A percentile compares a stretch with the other conserved stretches of the same genome.
These are phyloP conservation scores for Verasper variegatus DNA, from an alignment of 2,113 vertebrate genomes.

Conservation along the genomic window DNA sequence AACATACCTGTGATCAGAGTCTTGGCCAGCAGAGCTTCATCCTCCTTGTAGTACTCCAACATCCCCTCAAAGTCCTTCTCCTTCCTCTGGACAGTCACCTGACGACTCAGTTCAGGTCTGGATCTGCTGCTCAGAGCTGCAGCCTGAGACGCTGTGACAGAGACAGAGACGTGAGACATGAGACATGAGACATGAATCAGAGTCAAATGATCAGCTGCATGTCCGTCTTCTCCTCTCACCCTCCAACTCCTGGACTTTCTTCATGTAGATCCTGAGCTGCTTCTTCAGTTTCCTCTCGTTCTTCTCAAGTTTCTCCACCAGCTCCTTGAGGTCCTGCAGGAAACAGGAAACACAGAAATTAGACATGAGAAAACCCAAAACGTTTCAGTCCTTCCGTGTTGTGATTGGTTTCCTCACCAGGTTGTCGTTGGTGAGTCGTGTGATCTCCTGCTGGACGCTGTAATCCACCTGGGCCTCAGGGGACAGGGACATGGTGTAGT, in stretches of 20 bases:
- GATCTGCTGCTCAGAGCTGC: slow-evolving; percentile 49
- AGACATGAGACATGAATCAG: not conserved
- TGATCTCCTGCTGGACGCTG: slow-evolving; percentile 93
- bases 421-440: slow-evolving; percentile 93
- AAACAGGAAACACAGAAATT: not conserved
- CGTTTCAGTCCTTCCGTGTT: no score
- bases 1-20: slow-evolving; percentile 87
- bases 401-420: slow-evolving; percentile 82
- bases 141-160: slow-evolving; percentile 74
- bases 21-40: slow-evolving; percentile 87
- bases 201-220: not conserved
- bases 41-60: slow-evolving; percentile 93
- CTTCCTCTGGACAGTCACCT: slow-evolving; percentile 91
- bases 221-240: slow-evolving; percentile 64
- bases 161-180: not conserved
- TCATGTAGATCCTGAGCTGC: slow-evolving; percentile 93
- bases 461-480: slow-evolving; percentile 91
- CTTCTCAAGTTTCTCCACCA: slow-evolving; percentile 93
- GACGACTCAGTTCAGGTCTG: slow-evolving; percentile 80
- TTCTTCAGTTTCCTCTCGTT: slow-evolving; percentile 95
- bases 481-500: slow-evolving; percentile 86
- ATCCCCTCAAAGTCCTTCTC: slow-evolving; percentile 98
- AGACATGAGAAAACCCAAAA: not conserved
- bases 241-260: slow-evolving; percentile 94
- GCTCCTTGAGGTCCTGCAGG: slow-evolving; percentile 91